A percentile compares a stretch with the other conserved stretches of the same genome.
Evolutionary conservation across 2,888 invertebrate genomes (phyloP).

Genomic region (Aromia moschata): DNA sequence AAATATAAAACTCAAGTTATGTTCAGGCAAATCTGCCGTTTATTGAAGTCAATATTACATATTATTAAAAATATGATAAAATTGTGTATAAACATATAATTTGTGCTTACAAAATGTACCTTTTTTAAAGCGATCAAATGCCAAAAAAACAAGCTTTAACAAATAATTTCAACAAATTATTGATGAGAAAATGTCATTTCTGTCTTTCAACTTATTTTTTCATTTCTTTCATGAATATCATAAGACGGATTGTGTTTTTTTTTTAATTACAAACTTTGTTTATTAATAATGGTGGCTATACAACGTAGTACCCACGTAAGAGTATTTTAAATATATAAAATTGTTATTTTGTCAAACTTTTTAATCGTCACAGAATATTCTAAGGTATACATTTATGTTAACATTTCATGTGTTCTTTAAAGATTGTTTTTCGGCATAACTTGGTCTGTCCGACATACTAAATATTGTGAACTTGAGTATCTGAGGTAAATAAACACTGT

Average conservation of each 20-base stretch:
- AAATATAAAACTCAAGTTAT: not conserved
- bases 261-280: constrained; percentile 39
- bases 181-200: constrained; percentile 30
- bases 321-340: too few species aligned
- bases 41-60: constrained; percentile 51
- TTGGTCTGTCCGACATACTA: too few species aligned
- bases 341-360: too few species aligned
- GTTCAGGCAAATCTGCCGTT: constrained; percentile 31
- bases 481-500: too few species aligned
- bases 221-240: constrained; percentile 33
- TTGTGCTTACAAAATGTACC: constrained; percentile 61
- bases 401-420: too few species aligned
- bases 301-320: too few species aligned
- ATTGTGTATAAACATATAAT: constrained; percentile 63
- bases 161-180: constrained; percentile 47
- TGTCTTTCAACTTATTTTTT: constrained; percentile 23
- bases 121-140: constrained; percentile 54
- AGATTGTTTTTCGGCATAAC: too few species aligned
- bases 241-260: constrained; percentile 41
- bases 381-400: too few species aligned
- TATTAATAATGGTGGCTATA: too few species aligned
- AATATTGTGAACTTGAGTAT: too few species aligned
- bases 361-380: too few species aligned
- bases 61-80: constrained; percentile 63
- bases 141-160: constrained; percentile 47